These are phyloP conservation scores for Drosophila pseudoananassae DNA, from an alignment of 1,140 invertebrate species.

Conservation along the genomic window DNA sequence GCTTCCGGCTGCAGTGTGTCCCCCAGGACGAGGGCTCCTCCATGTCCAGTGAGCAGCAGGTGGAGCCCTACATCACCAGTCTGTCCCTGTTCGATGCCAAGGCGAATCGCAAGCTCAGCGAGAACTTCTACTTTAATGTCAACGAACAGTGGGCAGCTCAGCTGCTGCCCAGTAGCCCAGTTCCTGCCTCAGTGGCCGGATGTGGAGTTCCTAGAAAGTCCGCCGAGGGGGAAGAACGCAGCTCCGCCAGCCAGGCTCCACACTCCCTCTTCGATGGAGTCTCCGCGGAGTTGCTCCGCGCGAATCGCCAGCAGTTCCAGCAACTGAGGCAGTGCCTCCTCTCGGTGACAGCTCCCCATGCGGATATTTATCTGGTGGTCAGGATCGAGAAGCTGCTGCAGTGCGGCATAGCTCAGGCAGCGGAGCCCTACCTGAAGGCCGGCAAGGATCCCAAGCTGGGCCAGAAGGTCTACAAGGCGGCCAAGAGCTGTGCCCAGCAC, in stretches of 20 bases:
- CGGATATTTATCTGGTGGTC: constrained; percentile 95
- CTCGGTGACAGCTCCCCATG: constrained; percentile 92
- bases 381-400: constrained; percentile 96
- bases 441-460: constrained; percentile 91
- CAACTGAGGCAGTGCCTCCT: constrained; percentile 90
- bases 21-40: constrained; percentile 87
- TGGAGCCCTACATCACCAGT: constrained; percentile 96
- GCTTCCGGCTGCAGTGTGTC: constrained; percentile 87
- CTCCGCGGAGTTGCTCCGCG: constrained; percentile 84
- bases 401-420: constrained; percentile 93
- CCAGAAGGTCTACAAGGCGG: constrained; percentile 92
- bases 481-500: constrained; percentile 91
- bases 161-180: constrained; percentile 85
- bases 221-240: constrained; percentile 46
- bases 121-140: constrained; percentile 96
- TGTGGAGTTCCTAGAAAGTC: constrained; percentile 65
- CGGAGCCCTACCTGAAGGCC: constrained; percentile 93
- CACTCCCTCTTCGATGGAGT: constrained; percentile 75
- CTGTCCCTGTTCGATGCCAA: constrained; percentile 94
- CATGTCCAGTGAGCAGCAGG: constrained; percentile 89
- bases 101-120: constrained; percentile 93
- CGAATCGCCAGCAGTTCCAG: constrained; percentile 87
- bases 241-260: constrained; percentile 52
- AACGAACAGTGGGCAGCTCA: constrained; percentile 88
- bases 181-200: constrained; percentile 66